Evolutionary conservation across 2,113 vertebrate genomes (phyloP).

Genomic region (Melanotaenia duboulayi): DNA sequence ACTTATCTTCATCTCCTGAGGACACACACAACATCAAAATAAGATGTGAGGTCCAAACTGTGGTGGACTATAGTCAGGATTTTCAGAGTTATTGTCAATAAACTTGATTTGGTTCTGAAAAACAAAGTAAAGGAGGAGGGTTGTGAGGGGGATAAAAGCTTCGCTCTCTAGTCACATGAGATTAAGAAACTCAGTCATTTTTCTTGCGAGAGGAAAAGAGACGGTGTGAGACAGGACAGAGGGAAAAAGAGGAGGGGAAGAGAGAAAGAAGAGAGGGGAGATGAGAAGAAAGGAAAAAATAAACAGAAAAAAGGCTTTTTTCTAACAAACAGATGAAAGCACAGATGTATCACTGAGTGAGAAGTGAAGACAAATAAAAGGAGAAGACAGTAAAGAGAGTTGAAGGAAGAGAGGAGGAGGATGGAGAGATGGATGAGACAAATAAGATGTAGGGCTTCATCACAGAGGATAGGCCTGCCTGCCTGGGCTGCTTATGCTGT

Average conservation of each 20-base stretch:
- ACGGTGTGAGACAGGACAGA: neutral
- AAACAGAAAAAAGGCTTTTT: neutral
- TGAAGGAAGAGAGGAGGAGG: neutral
- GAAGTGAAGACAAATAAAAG: neutral
- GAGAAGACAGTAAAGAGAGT: neutral
- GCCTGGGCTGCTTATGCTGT: slow-evolving; percentile 50
- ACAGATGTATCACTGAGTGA: neutral
- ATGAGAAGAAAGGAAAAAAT: neutral
- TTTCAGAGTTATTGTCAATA: neutral
- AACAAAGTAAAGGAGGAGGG: too few relatives aligned
- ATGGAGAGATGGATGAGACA: slow-evolving; percentile 2
- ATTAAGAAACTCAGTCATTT: slow-evolving; percentile 13
- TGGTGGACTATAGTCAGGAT: neutral
- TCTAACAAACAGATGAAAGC: neutral
- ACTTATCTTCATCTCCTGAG: slow-evolving; percentile 69
- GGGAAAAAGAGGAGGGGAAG: neutral
- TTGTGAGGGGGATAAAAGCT: neutral
- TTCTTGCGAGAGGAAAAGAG: slow-evolving; percentile 6
- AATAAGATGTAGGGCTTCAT: slow-evolving; percentile 17
- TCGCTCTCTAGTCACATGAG: slow-evolving; percentile 3
- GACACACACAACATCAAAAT: slow-evolving; percentile 30
- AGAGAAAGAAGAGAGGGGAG: neutral
- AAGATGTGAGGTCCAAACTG: neutral
- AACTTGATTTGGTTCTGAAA: neutral
- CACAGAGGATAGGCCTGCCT: slow-evolving; percentile 25